These are phyloP conservation scores for Spilosoma lubricipeda DNA, from an alignment of 2,888 invertebrate species.

Conservation along the genomic window DNA sequence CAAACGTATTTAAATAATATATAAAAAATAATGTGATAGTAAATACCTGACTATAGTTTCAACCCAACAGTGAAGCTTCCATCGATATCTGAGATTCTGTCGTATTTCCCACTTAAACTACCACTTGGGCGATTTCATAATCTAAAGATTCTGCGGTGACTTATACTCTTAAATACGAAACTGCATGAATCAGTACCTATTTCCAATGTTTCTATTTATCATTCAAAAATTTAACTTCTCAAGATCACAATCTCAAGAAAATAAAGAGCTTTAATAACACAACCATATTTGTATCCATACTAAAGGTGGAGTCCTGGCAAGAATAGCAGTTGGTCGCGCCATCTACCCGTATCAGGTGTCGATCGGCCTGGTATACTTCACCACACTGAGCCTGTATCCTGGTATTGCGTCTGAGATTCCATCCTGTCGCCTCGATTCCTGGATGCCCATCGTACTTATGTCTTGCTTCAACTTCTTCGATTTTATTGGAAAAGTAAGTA, in stretches of 20 bases:
- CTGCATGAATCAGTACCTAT: too few species aligned
- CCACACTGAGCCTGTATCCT: constrained; percentile 95
- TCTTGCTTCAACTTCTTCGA: constrained; percentile 95
- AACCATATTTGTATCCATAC: background rate
- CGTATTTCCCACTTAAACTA: too few species aligned
- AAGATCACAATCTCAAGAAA: background rate
- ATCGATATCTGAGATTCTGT: too few species aligned
- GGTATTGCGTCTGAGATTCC: constrained; percentile 96
- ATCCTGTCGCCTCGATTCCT: constrained; percentile 92
- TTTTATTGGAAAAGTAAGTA: constrained; percentile 91
- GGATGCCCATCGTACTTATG: constrained; percentile 98
- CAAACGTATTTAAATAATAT: constrained; percentile 66
- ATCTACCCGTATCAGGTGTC: constrained; percentile 97
- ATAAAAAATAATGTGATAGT: background rate
- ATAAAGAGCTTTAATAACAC: background rate
- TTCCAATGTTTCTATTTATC: too few species aligned
- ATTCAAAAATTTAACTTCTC: too few species aligned
- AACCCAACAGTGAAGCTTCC: background rate
- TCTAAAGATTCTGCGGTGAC: too few species aligned
- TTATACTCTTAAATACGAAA: too few species aligned
- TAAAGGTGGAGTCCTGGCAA: constrained; percentile 89
- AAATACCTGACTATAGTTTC: background rate
- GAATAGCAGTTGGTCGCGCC: constrained; percentile 93
- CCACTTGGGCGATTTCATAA: too few species aligned
- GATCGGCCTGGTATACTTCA: constrained; percentile 95